phyloP scores from a whole-genome alignment of 2,113 vertebrate genomes.

The Aspiorhynchus laticeps region DNA sequence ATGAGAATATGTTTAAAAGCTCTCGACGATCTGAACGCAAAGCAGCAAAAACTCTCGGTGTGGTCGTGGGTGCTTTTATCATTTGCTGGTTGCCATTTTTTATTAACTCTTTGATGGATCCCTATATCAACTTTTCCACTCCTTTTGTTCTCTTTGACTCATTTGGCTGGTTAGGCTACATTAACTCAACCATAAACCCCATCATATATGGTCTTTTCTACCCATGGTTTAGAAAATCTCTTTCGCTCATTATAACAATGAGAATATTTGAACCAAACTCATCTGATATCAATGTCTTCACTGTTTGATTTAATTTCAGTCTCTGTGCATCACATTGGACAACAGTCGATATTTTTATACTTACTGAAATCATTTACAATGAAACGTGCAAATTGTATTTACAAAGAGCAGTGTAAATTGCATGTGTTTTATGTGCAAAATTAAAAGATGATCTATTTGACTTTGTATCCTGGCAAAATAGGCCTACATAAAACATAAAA shows the following conservation, averaged over 20 bases:
- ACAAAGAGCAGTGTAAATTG: neutral
- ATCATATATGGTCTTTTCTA: slow-evolving; percentile 64
- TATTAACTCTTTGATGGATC: slow-evolving; percentile 54
- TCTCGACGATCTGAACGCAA: slow-evolving; percentile 54
- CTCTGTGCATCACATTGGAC: no score
- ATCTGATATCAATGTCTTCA: slow-evolving; percentile 54
- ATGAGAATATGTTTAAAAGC: slow-evolving; percentile 1
- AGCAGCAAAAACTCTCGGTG: slow-evolving; percentile 64
- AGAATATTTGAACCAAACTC: slow-evolving; percentile 58
- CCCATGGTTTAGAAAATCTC: slow-evolving; percentile 64
- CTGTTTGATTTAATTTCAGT: neutral
- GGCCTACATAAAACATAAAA: neutral
- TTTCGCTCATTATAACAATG: slow-evolving; percentile 59
- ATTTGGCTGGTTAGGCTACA: slow-evolving; percentile 61
- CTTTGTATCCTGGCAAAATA: neutral
- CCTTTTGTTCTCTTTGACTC: slow-evolving; percentile 55
- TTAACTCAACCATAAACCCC: slow-evolving; percentile 63
- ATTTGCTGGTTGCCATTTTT: slow-evolving; percentile 63
- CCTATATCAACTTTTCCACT: slow-evolving; percentile 58
- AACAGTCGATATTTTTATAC: neutral
- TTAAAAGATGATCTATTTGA: neutral
- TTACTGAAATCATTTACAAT: neutral
- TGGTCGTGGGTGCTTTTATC: slow-evolving; percentile 61
- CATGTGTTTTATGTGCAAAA: neutral
- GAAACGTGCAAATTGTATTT: neutral